These are phyloP conservation scores for Sisor rabdophorus DNA, from an alignment of 2,113 vertebrate genomes.

Conservation along the genomic window DNA sequence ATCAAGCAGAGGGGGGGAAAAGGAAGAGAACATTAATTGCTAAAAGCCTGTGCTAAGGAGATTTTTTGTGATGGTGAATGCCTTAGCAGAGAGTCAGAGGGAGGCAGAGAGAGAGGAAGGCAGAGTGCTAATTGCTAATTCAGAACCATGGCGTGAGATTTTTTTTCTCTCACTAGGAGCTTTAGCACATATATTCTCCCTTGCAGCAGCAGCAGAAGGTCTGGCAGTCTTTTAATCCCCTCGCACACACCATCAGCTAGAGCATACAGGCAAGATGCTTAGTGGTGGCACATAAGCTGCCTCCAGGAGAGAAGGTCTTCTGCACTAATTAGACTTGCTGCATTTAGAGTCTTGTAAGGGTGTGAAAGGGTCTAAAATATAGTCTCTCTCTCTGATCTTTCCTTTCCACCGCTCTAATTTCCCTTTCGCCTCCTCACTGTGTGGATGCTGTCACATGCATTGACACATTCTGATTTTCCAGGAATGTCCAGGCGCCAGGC, in stretches of 20 bases:
- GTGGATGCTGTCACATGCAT: not conserved
- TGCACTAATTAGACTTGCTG: slow-evolving; percentile 67
- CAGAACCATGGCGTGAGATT: slow-evolving; percentile 35
- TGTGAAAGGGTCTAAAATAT: slow-evolving; percentile 35
- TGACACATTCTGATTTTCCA: not conserved
- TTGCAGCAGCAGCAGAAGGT: slow-evolving; percentile 46
- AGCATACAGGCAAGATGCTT: slow-evolving; percentile 47
- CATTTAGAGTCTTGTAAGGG: slow-evolving; percentile 39
- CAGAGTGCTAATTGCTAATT: slow-evolving; percentile 43
- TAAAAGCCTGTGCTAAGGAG: slow-evolving; percentile 22
- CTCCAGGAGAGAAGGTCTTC: slow-evolving; percentile 62
- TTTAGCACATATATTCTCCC: slow-evolving; percentile 44
- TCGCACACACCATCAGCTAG: slow-evolving; percentile 41
- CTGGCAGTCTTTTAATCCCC: slow-evolving; percentile 46
- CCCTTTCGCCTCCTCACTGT: not conserved
- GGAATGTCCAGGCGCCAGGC: slow-evolving; percentile 9
- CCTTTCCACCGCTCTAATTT: not conserved
- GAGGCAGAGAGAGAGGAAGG: not conserved
- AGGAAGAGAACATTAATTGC: slow-evolving; percentile 28
- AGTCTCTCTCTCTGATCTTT: slow-evolving; percentile 24
- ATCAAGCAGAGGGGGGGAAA: slow-evolving; percentile 18
- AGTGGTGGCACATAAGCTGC: slow-evolving; percentile 65
- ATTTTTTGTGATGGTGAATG: slow-evolving; percentile 22
- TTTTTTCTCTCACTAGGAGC: slow-evolving; percentile 33
- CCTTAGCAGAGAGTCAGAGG: slow-evolving; percentile 24